phyloP scores from a whole-genome alignment of 2,888 invertebrate species.

The Ditula angustiorana region DNA sequence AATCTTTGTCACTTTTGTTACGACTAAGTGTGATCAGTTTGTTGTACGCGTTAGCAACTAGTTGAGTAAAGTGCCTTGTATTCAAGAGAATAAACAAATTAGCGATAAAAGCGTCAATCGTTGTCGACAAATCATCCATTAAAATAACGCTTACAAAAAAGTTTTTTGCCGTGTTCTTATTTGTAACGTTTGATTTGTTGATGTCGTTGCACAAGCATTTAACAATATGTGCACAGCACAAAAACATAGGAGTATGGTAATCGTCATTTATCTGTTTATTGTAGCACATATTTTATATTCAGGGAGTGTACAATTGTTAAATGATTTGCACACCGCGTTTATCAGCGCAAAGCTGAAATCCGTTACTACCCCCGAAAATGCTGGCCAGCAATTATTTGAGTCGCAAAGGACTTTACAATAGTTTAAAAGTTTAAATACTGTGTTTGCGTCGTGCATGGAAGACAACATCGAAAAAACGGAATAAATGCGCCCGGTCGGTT shows the following conservation, averaged over 20 bases:
- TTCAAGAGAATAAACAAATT: slow-evolving; percentile 10
- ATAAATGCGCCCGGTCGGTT: slow-evolving; percentile 1
- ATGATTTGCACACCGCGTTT: slow-evolving; percentile 7
- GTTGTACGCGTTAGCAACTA: not conserved
- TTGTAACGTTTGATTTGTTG: not conserved
- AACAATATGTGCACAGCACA: slow-evolving; percentile 15
- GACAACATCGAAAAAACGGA: not conserved
- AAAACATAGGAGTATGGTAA: not conserved
- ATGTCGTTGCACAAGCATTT: slow-evolving; percentile 11
- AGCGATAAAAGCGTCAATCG: slow-evolving; percentile 8
- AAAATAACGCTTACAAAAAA: slow-evolving; percentile 9
- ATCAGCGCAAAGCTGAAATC: slow-evolving; percentile 14
- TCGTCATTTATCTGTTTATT: not conserved
- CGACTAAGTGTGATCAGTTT: not conserved
- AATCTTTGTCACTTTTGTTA: not conserved
- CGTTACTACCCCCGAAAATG: slow-evolving; percentile 10
- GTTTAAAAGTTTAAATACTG: slow-evolving; percentile 11
- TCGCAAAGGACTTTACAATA: slow-evolving; percentile 4
- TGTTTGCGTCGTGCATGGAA: slow-evolving; percentile 10
- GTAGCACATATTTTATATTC: not conserved
- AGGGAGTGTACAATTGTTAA: not conserved
- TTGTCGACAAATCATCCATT: slow-evolving; percentile 2
- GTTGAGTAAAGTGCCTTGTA: not conserved
- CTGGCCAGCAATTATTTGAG: slow-evolving; percentile 6
- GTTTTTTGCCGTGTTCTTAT: not conserved